A percentile compares a stretch with the other conserved stretches of the same genome.
These are phyloP conservation scores for Tapirus indicus DNA, from an alignment of 2,797 vertebrate genomes.

Conservation along the genomic window DNA sequence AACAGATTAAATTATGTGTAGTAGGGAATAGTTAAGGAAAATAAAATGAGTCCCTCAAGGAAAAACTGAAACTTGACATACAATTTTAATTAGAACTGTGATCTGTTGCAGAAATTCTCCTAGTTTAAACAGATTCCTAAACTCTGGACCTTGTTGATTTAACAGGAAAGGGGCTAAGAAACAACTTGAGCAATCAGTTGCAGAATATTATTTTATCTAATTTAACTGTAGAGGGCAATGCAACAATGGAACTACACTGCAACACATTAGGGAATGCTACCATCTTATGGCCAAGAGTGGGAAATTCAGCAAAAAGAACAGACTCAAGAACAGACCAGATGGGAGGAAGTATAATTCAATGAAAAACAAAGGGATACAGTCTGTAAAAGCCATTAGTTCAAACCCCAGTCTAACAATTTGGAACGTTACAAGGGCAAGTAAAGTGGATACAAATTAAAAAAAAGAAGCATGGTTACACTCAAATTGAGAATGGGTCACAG, in stretches of 20 bases:
- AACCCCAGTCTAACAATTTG: not conserved
- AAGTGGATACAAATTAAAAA: not conserved
- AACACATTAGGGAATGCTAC: slow-evolving; percentile 37
- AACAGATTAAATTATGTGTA: not conserved
- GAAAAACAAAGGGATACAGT: not conserved
- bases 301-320: not conserved
- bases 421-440: not conserved
- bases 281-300: slow-evolving; percentile 67
- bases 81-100: not conserved
- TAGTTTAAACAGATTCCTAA: not conserved
- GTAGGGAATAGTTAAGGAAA: not conserved
- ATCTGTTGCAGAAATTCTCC: not conserved
- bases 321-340: not conserved
- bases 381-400: not conserved
- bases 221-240: not conserved
- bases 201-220: not conserved
- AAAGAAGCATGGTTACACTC: not conserved
- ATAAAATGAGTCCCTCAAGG: not conserved
- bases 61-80: not conserved
- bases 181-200: not conserved
- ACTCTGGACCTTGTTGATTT: not conserved
- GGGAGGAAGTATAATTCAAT: not conserved
- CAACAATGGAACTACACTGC: not conserved
- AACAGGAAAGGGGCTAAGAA: not conserved
- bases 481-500: not conserved